These are phyloP conservation scores for Urosaurus nigricauda DNA, from an alignment of 2,797 vertebrate species.

Conservation along the genomic window DNA sequence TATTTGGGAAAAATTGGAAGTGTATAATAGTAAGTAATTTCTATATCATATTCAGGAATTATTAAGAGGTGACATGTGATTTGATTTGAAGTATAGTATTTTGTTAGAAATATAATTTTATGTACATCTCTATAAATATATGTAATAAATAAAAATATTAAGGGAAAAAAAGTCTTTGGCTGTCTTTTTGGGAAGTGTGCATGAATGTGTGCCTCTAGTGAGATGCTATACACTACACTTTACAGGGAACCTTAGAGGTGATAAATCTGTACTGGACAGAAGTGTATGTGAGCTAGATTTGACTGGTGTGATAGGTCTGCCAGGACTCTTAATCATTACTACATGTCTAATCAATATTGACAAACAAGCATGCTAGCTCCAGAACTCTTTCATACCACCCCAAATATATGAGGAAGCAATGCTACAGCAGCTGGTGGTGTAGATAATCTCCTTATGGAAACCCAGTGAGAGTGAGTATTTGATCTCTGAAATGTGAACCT, in stretches of 20 bases:
- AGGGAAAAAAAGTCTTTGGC: too few relatives aligned
- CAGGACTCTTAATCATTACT: conserved; percentile 19
- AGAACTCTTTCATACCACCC: conserved; percentile 14
- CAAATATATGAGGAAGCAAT: conserved; percentile 25
- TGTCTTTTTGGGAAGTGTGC: neutral
- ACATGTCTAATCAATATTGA: conserved; percentile 19
- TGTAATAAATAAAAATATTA: too few relatives aligned
- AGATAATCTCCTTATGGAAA: conserved; percentile 15
- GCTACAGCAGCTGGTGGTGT: neutral
- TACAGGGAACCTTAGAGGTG: conserved; percentile 17
- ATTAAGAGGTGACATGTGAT: too few relatives aligned
- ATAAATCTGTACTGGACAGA: conserved; percentile 1
- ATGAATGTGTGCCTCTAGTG: neutral
- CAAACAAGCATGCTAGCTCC: conserved; percentile 22
- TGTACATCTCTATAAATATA: too few relatives aligned
- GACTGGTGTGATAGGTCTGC: neutral
- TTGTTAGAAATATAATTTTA: too few relatives aligned
- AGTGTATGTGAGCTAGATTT: neutral
- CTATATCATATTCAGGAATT: too few relatives aligned
- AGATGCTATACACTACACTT: neutral
- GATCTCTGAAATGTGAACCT: conserved; percentile 33
- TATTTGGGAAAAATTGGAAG: too few relatives aligned
- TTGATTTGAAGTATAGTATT: too few relatives aligned
- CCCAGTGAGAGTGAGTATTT: conserved; percentile 17
- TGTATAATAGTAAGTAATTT: too few relatives aligned